Conservation (phyloP, 2,113 vertebrate genomes). For the Pseudois nayaur region DNA sequence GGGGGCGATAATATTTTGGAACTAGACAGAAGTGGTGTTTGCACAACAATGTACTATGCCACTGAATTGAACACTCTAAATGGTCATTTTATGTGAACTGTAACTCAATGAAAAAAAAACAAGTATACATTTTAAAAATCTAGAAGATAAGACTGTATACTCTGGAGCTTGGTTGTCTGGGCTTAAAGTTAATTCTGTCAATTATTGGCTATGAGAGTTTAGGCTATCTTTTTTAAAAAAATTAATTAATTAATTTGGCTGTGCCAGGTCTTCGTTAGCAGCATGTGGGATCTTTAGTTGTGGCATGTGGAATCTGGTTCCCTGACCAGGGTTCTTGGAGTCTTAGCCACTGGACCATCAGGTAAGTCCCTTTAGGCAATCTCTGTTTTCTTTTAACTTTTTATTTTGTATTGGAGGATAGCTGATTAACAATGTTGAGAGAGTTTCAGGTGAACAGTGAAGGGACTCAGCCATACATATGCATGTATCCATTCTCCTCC, state of each 20-base stretch:
- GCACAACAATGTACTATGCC: background rate
- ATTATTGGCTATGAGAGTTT: background rate
- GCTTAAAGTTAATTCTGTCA: background rate
- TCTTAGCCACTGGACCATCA: background rate
- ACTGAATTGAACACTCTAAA: background rate
- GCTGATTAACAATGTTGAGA: background rate
- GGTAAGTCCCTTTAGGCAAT: background rate
- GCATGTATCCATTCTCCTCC: background rate
- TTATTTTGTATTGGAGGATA: background rate
- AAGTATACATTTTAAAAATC: background rate
- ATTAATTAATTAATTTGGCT: background rate
- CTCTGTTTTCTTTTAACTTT: background rate
- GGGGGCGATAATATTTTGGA: background rate
- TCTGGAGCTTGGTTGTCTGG: background rate
- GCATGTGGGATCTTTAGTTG: accelerated
- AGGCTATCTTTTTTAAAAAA: background rate
- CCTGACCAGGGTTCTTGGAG: background rate
- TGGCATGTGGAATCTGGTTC: background rate
- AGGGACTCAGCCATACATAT: background rate
- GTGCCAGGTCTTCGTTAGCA: background rate
- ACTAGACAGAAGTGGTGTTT: background rate
- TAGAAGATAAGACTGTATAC: background rate
- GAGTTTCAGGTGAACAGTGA: background rate
- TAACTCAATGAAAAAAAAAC: background rate
- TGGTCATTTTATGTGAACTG: background rate